Evolutionary conservation across 92 coral and sea anemone species (phyloP).

Genomic region (Zoanthus solanderi): DNA sequence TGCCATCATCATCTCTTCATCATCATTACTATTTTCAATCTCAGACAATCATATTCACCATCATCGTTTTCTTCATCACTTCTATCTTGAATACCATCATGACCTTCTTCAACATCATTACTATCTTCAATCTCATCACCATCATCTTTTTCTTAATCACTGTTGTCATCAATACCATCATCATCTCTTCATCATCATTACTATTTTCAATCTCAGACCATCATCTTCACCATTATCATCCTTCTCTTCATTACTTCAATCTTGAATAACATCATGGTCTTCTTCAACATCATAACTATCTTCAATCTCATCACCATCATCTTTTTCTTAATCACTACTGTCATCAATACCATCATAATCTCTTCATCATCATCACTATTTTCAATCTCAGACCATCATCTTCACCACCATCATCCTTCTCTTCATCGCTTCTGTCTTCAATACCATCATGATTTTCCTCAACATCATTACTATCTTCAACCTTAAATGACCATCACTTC

Average conservation of each 20-base stretch:
- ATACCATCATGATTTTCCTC: background rate
- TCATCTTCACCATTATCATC: too few relatives aligned
- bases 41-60: background rate
- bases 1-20: background rate
- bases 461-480: background rate
- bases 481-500: background rate
- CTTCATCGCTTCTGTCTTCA: background rate
- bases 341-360: too few relatives aligned
- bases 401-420: background rate
- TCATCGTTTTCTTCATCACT: too few relatives aligned
- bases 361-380: background rate
- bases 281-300: background rate
- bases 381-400: too few relatives aligned
- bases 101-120: background rate
- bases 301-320: too few relatives aligned
- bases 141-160: background rate
- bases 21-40: background rate
- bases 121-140: background rate
- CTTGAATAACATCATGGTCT: too few relatives aligned
- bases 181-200: too few relatives aligned
- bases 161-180: background rate
- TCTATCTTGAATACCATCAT: too few relatives aligned
- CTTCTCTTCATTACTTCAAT: too few relatives aligned
- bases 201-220: too few relatives aligned
- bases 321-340: too few relatives aligned